These are phyloP conservation scores for Xenopus laevis DNA, from an alignment of 2,113 vertebrate species.

Conservation along the genomic window DNA sequence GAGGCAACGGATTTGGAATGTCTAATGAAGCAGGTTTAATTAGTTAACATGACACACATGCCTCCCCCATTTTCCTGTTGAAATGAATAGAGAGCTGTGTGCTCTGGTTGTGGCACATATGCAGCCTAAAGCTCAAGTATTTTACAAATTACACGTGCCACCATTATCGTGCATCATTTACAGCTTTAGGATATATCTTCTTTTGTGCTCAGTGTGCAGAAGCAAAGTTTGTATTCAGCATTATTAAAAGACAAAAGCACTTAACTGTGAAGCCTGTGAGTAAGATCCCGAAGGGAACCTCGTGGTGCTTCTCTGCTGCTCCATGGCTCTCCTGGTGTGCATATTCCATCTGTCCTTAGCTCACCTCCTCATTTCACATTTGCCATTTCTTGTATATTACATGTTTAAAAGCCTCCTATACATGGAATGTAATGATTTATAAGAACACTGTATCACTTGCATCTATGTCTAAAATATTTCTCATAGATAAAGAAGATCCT, in stretches of 20 bases:
- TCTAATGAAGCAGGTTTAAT: too few species aligned
- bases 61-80: too few species aligned
- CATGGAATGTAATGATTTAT: constrained; percentile 1
- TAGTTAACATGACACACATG: too few species aligned
- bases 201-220: background rate
- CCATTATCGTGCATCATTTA: too few species aligned
- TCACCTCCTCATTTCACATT: constrained; percentile 11
- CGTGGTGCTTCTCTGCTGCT: constrained; percentile 3
- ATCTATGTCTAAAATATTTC: constrained; percentile 8
- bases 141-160: too few species aligned
- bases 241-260: background rate
- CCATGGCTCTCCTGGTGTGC: constrained; percentile 5
- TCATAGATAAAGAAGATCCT: background rate
- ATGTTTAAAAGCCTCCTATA: constrained; percentile 22
- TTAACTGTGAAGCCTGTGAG: constrained; percentile 3
- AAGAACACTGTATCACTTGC: constrained; percentile 14
- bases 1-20: too few species aligned
- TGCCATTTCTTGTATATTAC: background rate
- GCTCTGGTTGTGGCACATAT: too few species aligned
- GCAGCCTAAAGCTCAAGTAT: too few species aligned
- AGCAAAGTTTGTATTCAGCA: background rate
- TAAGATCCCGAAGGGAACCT: constrained; percentile 12
- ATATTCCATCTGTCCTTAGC: constrained; percentile 22
- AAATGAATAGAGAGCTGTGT: too few species aligned
- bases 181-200: background rate